Base-by-base conservation (phyloP, 2,113 vertebrate genomes). In the Salvelinus fontinalis region DNA sequence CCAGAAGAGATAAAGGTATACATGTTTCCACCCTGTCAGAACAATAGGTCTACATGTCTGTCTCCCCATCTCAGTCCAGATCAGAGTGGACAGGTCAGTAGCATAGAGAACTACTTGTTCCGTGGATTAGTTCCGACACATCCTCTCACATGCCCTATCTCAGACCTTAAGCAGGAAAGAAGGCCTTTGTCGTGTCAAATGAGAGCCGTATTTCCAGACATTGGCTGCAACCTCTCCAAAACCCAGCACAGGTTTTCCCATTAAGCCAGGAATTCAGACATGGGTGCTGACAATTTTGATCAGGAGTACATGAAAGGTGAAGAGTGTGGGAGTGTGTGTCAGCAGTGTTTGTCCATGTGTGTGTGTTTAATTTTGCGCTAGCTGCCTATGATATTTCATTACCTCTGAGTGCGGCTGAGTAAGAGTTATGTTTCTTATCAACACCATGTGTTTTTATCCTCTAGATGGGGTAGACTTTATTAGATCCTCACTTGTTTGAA, bases 391-490 rank as follows among this genome's bases (percentile, higher is more conserved):
- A 84, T 77, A 84, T 89, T 89, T 73, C 74, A 77, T 88, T 90
- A 88, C 77, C 78, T 77, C 83, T 77, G 72, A 80, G 74, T 75
- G 67, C 79, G 54, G 26, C 59, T 73, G 71, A 76, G 81, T 81
- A 16, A 54, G 51, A 16, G 76, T 75, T 85, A 67, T 86, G 80
- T 80, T 18, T 59, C 80, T 89, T 84, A 91, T 92, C 77, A 87
- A 81, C 84, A 84, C 86, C 91, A 90, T 88, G 85, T 92, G 92
- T 90, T 79, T 81, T 82, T 72, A 51, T 24, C 67, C n/a, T 84
- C 70, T 85, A 78, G 80, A 74, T 68, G 44, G 75, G 74, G 77
- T 75, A 82, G 8, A 7, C 44, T 81, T 88, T 84, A 87, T 86
- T 89, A 86, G 75, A 89, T 85, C 82, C 81, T 57, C 67, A 71